Base-by-base conservation (phyloP, 2,113 vertebrate species). In the Odontesthes bonariensis region DNA sequence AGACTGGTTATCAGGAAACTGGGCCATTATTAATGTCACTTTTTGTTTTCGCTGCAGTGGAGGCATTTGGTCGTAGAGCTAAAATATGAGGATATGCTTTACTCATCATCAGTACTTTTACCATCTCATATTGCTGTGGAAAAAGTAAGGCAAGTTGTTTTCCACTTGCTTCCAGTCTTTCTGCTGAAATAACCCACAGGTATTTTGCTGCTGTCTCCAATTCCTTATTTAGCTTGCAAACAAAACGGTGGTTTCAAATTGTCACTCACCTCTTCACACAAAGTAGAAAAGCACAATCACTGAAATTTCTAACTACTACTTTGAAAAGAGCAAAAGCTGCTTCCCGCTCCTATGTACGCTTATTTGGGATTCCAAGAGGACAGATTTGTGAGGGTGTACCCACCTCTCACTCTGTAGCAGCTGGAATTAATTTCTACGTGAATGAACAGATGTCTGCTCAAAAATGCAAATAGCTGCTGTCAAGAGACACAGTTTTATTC, bases 1-100 rank as follows among this genome's bases (percentile, higher is more conserved):
- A 47, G 4, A 23, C 32, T 32, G 51, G 22, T 69, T 76, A 72
- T 75, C 60, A 23, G 53, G 47, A 49, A 63, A 86, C 16, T 20
- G 12, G 49, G 5, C 58, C 47, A 53, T 75, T 57, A 76, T 71
- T 74, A 69, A 73, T 0, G 5, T 8, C 6, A 27, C 31, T 56
- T 60, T 64, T 54, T 67, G 7, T 8, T 31, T 56, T 55, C 22
- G 3, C 33, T 70, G 32, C 53, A 63, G 23, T 17, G 53, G 40
- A 52, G 13, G n/a, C 23, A 46, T 35, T 64, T 6, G 35, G 53
- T 56, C 33, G 23, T 32, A 22, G 31, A 59, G 54, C 33, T 32
- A 16, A 32, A 61, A 46, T 40, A 22, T 35, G 14, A 31, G n/a
- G 70, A 9, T 53, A 19, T 19, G 52, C 20, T 65, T 69, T 32